Base-by-base conservation (phyloP, 1,140 invertebrate species). In the Ostrea denselamellosa region DNA sequence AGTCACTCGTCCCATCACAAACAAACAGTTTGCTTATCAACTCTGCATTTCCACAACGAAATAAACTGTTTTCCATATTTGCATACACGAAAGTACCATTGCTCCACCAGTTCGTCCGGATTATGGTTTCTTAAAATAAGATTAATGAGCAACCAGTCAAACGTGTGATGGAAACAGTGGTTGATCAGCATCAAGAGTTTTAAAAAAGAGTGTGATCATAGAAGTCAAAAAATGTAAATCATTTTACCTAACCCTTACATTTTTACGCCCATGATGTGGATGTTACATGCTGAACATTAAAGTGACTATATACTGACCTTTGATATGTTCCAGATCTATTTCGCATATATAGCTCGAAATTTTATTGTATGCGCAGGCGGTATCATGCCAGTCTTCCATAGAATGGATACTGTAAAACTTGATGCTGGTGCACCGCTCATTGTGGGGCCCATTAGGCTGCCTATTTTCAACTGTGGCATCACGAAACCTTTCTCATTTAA, bases 261-360 rank as follows among this genome's bases (percentile, higher is more conserved):
- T 44, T 44, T 1, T 5, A 44, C 34, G n/a, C n/a, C n/a, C n/a
- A n/a, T n/a, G 34, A 5, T 44, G 34, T 44, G 34, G 34, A 44
- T 44, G 34, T 44, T 44, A 44, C 5, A 44, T 44, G 34, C 34
- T 44, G 34, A 44, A 44, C 1, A 1, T 5, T 44, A 44, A 44
- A 44, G 34, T 62, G 19, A 19, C n/a, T 62, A 19, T 7, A 17
- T 62, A 77, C 10, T 34, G 8, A 34, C 68, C 25, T 77, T 28
- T 77, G 14, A 12, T 34, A 10, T 77, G 28, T 10, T 28, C 17
- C 17, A 83, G 34, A 17, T 52, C 52, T 19, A 62, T 14, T 56
- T 90, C 87, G 87, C 89, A 90, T 22, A 90, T 88, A 65, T 81
- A 87, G 17, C 65, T 82, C 5, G 53, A 34, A 12, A 90, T 90